Evolutionary conservation across 2,797 vertebrate genomes (phyloP).

Genomic region (Knipowitschia caucasica): DNA sequence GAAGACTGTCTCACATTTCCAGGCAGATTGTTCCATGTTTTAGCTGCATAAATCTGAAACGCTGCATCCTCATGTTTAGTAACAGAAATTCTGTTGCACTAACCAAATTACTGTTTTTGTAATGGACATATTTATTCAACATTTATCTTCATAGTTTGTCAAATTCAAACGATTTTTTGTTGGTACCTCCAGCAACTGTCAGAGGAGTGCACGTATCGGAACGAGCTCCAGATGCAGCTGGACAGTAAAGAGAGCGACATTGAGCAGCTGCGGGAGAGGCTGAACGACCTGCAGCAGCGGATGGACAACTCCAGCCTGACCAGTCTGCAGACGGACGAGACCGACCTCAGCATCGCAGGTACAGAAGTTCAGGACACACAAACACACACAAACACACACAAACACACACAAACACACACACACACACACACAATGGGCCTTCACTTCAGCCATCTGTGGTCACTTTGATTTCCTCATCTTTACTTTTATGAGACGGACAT

Average conservation of each 20-base stretch:
- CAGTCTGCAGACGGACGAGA: constrained; percentile 90
- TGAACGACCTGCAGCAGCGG: constrained; percentile 87
- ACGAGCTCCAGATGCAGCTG: constrained; percentile 96
- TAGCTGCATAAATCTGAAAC: no score
- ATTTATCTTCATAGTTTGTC: neutral
- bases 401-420: neutral
- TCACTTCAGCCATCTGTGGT: neutral
- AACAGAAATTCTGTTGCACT: no score
- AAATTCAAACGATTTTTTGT: neutral
- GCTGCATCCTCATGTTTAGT: no score
- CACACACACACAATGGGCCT: neutral
- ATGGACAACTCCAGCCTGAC: constrained; percentile 93
- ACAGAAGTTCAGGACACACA: constrained; percentile 6
- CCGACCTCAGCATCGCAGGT: constrained; percentile 92
- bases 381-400: neutral
- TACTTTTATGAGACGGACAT: no score
- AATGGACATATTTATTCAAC: no score
- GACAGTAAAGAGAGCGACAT: constrained; percentile 99
- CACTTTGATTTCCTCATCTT: no score
- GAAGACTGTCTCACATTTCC: no score
- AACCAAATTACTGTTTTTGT: no score
- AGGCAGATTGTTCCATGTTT: no score
- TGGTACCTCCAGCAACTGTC: constrained; percentile 82
- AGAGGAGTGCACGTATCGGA: constrained; percentile 89
- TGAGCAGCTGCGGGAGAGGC: constrained; percentile 90